phyloP scores from a whole-genome alignment of 1,140 invertebrate species.

The Diachasma alloeum region DNA sequence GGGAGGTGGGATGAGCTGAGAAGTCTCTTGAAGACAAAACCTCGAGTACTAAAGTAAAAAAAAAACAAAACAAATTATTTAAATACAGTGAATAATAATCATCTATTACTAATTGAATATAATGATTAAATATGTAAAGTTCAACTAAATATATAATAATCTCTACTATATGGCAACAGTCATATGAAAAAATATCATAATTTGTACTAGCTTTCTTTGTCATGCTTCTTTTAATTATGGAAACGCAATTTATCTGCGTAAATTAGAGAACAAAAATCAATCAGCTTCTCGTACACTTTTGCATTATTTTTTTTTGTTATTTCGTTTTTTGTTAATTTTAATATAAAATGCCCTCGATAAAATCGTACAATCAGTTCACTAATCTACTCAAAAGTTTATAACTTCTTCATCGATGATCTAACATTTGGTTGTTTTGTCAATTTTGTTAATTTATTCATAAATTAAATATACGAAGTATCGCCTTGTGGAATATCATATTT shows the following conservation, averaged over 20 bases:
- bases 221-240: not conserved
- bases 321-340: not conserved
- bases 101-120: not conserved
- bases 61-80: not conserved
- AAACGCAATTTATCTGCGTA: not conserved
- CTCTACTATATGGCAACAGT: constrained; percentile 21
- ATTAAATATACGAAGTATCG: constrained; percentile 32
- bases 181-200: constrained; percentile 30
- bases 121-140: not conserved
- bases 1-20: constrained; percentile 34
- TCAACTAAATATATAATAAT: not conserved
- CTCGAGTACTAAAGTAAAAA: constrained; percentile 22
- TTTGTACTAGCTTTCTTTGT: constrained; percentile 27
- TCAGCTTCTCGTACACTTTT: not conserved
- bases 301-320: not conserved
- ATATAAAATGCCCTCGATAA: constrained; percentile 5
- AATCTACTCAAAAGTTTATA: not conserved
- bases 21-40: constrained; percentile 35
- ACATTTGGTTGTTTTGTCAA: constrained; percentile 6
- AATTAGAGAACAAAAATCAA: not conserved
- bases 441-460: not conserved
- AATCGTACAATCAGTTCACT: not conserved
- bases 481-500: constrained; percentile 45
- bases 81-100: not conserved
- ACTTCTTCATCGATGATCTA: constrained; percentile 3